These are phyloP conservation scores for Pungitius pungitius DNA, from an alignment of 2,113 vertebrate species.

Conservation along the genomic window DNA sequence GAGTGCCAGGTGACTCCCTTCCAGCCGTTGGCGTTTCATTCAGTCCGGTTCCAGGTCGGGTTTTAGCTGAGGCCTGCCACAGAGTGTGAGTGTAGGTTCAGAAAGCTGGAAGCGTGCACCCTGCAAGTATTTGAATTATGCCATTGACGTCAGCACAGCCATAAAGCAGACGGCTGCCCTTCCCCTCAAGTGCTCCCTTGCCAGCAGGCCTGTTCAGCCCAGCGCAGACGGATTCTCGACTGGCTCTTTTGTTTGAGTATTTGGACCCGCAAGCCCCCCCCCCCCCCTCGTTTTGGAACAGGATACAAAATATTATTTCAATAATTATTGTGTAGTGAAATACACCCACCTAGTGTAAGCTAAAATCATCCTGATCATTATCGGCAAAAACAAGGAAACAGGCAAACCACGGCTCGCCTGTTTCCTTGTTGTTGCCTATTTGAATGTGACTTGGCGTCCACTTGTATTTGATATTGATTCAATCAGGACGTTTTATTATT, in stretches of 20 bases:
- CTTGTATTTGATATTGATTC: no score
- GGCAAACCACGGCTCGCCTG: conserved; percentile 8
- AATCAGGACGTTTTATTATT: conserved; percentile 52
- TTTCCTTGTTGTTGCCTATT: no score
- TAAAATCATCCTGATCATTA: conserved; percentile 30
- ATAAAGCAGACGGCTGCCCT: conserved; percentile 97
- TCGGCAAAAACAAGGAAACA: conserved; percentile 11
- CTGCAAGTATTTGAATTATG: conserved; percentile 99
- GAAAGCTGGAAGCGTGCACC: conserved; percentile 92
- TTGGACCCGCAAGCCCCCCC: conserved; percentile 21
- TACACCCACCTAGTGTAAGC: not conserved
- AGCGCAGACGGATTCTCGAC: conserved; percentile 78
- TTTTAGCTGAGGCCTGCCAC: conserved; percentile 81
- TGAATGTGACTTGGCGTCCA: no score
- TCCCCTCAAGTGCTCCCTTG: conserved; percentile 89
- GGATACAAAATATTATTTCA: conserved; percentile 23
- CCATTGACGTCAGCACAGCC: conserved; percentile 99
- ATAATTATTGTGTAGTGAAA: conserved; percentile 19
- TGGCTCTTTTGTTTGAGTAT: conserved; percentile 74
- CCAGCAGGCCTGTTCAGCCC: conserved; percentile 89
- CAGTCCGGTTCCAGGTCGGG: conserved; percentile 75
- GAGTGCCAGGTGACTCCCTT: conserved; percentile 51
- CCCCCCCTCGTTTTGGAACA: conserved; percentile 36
- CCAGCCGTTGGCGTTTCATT: conserved; percentile 42
- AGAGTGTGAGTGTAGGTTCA: conserved; percentile 73